Conservation (phyloP, 2,797 vertebrate genomes). For the Lophius americanus region DNA sequence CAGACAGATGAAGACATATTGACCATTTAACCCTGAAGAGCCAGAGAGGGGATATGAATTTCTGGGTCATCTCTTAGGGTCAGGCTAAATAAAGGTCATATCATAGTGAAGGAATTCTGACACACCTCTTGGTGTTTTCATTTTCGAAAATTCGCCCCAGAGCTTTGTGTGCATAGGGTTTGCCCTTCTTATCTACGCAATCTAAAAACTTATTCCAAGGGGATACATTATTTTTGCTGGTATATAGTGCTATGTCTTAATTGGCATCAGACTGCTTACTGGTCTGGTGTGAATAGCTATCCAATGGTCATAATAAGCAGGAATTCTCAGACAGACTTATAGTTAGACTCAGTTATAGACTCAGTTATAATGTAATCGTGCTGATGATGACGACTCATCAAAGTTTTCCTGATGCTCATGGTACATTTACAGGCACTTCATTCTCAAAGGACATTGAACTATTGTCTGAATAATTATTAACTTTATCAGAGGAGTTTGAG, state of each 20-base stretch:
- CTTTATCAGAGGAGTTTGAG: no score
- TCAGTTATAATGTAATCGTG: not conserved
- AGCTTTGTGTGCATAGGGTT: not conserved
- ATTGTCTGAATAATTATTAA: no score
- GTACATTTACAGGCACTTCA: not conserved
- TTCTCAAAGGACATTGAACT: no score
- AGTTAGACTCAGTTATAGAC: no score
- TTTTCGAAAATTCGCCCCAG: not conserved
- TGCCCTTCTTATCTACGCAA: not conserved
- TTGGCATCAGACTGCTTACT: not conserved
- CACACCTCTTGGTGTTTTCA: slow-evolving; percentile 22
- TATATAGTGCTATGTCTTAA: not conserved
- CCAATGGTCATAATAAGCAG: not conserved
- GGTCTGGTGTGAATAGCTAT: not conserved
- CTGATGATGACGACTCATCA: no score
- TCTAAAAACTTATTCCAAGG: not conserved
- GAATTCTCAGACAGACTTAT: not conserved
- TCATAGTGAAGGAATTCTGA: slow-evolving; percentile 13
- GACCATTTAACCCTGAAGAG: slow-evolving; percentile 42
- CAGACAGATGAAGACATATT: slow-evolving; percentile 41
- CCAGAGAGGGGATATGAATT: slow-evolving; percentile 29
- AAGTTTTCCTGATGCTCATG: not conserved
- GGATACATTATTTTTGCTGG: not conserved
- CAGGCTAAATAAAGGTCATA: slow-evolving; percentile 27
- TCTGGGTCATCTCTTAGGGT: slow-evolving; percentile 11